phyloP scores from a whole-genome alignment of 2,888 invertebrate species.

The Steinernema hermaphroditum region DNA sequence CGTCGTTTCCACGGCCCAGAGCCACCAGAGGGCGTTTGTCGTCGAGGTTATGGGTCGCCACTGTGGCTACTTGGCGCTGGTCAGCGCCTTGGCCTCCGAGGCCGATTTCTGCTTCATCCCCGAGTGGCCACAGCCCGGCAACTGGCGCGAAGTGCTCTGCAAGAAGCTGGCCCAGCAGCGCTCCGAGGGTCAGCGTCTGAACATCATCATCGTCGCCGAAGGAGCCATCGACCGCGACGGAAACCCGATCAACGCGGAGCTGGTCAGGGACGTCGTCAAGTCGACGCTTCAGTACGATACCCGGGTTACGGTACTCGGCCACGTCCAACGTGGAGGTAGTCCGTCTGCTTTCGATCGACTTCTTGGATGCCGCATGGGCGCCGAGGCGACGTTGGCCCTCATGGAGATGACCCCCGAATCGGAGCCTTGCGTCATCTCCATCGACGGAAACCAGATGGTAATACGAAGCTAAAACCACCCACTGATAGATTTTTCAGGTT shows the following conservation, averaged over 20 bases:
- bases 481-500: too few relatives aligned
- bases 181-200: constrained; percentile 75
- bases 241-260: constrained; percentile 89
- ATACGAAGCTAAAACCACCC: too few relatives aligned
- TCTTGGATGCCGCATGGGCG: constrained; percentile 96
- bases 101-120: constrained; percentile 98
- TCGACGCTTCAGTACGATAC: constrained; percentile 84
- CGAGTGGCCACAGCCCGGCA: constrained; percentile 87
- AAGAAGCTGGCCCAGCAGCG: constrained; percentile 75
- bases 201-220: constrained; percentile 96
- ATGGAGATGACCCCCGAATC: constrained; percentile 76
- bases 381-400: constrained; percentile 94
- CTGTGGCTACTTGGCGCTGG: constrained; percentile 97
- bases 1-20: constrained; percentile 92
- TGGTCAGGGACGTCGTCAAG: constrained; percentile 69
- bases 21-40: constrained; percentile 98
- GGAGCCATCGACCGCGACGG: constrained; percentile 95
- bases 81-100: constrained; percentile 89
- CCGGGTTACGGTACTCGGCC: constrained; percentile 93
- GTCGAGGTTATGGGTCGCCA: constrained; percentile 97
- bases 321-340: constrained; percentile 96
- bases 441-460: constrained; percentile 94
- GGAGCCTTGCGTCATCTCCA: constrained; percentile 67
- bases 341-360: constrained; percentile 98
- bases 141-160: constrained; percentile 90